Evolutionary conservation across 1,140 invertebrate species (phyloP).

Genomic region (Pachyrhynchus sulphureomaculatus): DNA sequence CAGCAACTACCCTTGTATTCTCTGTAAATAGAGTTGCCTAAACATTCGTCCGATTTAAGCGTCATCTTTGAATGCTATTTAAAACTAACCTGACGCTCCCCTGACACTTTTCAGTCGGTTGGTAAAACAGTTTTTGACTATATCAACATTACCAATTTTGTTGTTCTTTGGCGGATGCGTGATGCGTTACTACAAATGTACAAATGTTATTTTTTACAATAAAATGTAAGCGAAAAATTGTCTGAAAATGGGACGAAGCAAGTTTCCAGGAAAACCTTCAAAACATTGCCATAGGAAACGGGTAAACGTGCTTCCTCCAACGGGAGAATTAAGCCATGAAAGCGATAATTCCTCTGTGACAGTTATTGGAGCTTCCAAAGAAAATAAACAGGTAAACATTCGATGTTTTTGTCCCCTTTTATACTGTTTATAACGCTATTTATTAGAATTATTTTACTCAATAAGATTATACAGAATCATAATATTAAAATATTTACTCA

Average conservation of each 20-base stretch:
- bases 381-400: conserved; percentile 55
- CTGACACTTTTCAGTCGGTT: neutral
- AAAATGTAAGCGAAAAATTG: conserved; percentile 27
- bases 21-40: no score
- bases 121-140: neutral
- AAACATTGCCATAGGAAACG: conserved; percentile 80
- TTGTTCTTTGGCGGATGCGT: conserved; percentile 32
- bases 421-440: neutral
- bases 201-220: conserved; percentile 16
- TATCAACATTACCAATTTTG: conserved; percentile 26
- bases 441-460: conserved; percentile 4
- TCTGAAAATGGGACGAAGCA: conserved; percentile 63
- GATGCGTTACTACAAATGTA: conserved; percentile 25
- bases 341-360: conserved; percentile 53
- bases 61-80: no score
- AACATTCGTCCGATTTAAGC: no score
- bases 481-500: conserved; percentile 3
- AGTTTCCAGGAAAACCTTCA: conserved; percentile 81
- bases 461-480: neutral
- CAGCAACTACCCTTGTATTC: no score
- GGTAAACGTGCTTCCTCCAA: conserved; percentile 70
- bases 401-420: conserved; percentile 24
- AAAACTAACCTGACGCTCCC: no score
- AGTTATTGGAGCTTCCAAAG: conserved; percentile 52
- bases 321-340: conserved; percentile 51